Evolutionary conservation across 1,140 invertebrate species (phyloP).

Genomic region (Teleogryllus occipitalis): DNA sequence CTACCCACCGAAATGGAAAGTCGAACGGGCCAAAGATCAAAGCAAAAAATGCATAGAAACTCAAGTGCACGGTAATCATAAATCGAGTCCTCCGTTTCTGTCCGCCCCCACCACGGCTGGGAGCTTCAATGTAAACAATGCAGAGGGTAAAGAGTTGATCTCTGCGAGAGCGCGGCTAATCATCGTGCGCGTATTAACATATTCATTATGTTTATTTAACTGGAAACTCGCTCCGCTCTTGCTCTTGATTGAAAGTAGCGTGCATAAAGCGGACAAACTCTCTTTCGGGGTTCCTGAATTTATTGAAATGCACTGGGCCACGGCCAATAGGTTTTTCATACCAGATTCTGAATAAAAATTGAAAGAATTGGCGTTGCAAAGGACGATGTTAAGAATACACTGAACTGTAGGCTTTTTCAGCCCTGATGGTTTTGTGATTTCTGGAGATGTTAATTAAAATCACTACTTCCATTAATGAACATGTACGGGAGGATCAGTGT

Average conservation of each 20-base stretch:
- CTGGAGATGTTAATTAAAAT: no score
- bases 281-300: no score
- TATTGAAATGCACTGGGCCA: no score
- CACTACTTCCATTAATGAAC: no score
- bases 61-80: neutral
- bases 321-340: no score
- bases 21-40: neutral
- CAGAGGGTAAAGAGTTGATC: neutral
- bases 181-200: neutral
- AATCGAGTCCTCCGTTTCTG: neutral
- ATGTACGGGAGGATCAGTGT: no score
- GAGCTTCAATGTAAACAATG: neutral
- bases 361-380: no score
- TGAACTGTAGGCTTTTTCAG: no score
- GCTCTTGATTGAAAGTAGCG: neutral
- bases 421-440: no score
- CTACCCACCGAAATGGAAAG: neutral
- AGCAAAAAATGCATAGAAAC: neutral
- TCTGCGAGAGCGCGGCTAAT: neutral
- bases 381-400: no score
- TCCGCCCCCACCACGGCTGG: neutral
- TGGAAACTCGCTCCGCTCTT: neutral
- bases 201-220: slow-evolving; percentile 6
- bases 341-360: no score
- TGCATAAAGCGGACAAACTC: no score